phyloP scores from a whole-genome alignment of 2,113 vertebrate species.

The Hassar affinis region DNA sequence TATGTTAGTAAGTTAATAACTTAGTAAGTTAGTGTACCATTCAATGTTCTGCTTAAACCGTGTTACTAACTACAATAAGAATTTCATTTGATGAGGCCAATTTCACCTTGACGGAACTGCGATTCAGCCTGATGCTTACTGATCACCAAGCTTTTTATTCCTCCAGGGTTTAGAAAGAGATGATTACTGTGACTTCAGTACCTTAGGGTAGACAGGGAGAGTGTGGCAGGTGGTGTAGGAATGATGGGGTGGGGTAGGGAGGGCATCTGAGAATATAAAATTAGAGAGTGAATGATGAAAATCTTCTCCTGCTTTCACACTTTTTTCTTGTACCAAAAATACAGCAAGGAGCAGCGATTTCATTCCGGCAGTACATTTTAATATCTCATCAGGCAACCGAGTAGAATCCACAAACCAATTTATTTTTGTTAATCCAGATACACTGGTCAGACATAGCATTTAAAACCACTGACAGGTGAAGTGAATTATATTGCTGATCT shows the following conservation, averaged over 20 bases:
- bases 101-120: background rate
- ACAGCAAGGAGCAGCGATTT: background rate
- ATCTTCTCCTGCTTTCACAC: background rate
- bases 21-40: background rate
- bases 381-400: constrained; percentile 13
- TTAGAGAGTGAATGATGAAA: background rate
- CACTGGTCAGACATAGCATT: no score
- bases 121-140: background rate
- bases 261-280: background rate
- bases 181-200: constrained; percentile 7
- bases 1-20: background rate
- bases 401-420: constrained; percentile 4
- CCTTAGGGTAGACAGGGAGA: constrained; percentile 23
- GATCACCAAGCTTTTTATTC: background rate
- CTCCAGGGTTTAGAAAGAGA: background rate
- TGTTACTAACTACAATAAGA: background rate
- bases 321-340: background rate
- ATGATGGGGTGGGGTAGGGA: background rate
- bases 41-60: background rate
- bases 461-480: no score
- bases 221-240: constrained; percentile 22
- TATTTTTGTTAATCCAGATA: background rate
- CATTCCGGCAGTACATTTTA: background rate
- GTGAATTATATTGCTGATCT: no score
- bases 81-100: background rate